A percentile compares a stretch with the other conserved stretches of the same genome.
These are phyloP conservation scores for Limnephilus marmoratus DNA, from an alignment of 2,888 invertebrate genomes.

Conservation along the genomic window DNA sequence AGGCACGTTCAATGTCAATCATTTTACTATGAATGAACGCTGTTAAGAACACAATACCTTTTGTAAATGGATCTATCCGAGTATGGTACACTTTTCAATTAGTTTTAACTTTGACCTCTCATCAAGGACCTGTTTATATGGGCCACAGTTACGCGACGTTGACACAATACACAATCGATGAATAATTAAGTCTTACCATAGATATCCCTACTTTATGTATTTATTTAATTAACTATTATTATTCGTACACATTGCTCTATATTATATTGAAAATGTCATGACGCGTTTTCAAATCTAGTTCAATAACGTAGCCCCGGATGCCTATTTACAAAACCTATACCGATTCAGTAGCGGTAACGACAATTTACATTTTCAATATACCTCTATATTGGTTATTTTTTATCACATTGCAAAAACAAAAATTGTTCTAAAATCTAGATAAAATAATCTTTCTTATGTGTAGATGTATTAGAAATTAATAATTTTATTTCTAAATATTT, in stretches of 20 bases:
- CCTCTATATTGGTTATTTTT: too few species aligned
- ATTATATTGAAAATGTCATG: too few species aligned
- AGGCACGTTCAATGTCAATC: slow-evolving; percentile 35
- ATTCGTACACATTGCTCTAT: neutral
- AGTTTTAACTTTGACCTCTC: slow-evolving; percentile 28
- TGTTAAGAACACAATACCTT: slow-evolving; percentile 41
- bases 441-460: too few species aligned
- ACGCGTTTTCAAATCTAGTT: too few species aligned
- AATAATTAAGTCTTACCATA: neutral
- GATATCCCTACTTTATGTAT: neutral
- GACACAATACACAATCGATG: slow-evolving; percentile 2
- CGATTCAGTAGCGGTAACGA: too few species aligned
- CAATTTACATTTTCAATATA: too few species aligned
- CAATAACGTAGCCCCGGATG: too few species aligned
- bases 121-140: slow-evolving; percentile 4
- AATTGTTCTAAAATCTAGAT: too few species aligned
- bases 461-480: too few species aligned
- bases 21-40: neutral
- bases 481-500: too few species aligned
- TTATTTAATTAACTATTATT: neutral
- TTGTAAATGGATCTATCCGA: slow-evolving; percentile 3
- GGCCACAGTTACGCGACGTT: neutral
- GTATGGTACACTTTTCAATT: neutral
- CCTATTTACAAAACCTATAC: too few species aligned
- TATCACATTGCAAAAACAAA: too few species aligned